Conservation (phyloP, 2,888 invertebrate species). For the Hypsopygia costalis region DNA sequence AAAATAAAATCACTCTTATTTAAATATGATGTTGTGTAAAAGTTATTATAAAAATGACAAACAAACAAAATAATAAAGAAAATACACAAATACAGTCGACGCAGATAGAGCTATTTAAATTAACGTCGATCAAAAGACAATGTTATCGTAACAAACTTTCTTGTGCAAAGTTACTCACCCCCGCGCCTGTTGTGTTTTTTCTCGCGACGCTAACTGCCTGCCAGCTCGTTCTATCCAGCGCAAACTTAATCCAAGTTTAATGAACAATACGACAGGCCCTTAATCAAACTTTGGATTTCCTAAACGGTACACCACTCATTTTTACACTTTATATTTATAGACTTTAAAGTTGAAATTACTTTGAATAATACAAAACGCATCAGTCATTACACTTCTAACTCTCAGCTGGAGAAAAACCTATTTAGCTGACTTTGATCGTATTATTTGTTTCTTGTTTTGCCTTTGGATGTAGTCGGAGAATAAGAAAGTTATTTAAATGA, state of each 20-base stretch:
- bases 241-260: slow-evolving; percentile 82
- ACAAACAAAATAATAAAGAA: no score
- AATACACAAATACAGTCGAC: background rate
- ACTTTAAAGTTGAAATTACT: slow-evolving; percentile 24
- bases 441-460: slow-evolving; percentile 73
- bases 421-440: slow-evolving; percentile 74
- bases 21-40: no score
- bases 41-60: no score
- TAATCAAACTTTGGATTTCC: slow-evolving; percentile 79
- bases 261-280: slow-evolving; percentile 81
- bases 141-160: slow-evolving; percentile 49
- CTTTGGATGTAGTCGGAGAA: slow-evolving; percentile 37
- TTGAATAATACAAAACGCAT: slow-evolving; percentile 18
- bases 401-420: slow-evolving; percentile 66
- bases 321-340: slow-evolving; percentile 29
- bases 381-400: slow-evolving; percentile 28
- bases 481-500: slow-evolving; percentile 26
- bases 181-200: slow-evolving; percentile 56
- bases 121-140: slow-evolving; percentile 27
- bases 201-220: slow-evolving; percentile 75
- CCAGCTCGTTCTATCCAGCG: slow-evolving; percentile 77
- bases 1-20: no score
- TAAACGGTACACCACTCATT: slow-evolving; percentile 32
- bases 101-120: slow-evolving; percentile 5
- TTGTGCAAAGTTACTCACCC: slow-evolving; percentile 43